Conservation (phyloP, 2,113 vertebrate genomes). For the Onychostruthus taczanowskii region DNA sequence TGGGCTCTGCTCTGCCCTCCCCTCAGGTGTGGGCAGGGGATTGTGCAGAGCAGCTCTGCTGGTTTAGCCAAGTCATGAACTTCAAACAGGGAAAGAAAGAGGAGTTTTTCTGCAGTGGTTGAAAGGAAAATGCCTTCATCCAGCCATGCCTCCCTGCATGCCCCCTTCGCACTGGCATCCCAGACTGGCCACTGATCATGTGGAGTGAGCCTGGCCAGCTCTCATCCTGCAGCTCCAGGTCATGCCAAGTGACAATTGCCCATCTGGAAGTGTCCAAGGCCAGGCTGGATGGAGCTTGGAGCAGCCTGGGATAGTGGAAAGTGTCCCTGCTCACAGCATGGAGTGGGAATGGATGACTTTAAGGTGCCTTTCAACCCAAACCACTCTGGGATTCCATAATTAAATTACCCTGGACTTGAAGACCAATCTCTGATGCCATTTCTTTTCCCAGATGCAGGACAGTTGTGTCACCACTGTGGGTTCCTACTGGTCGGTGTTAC, state of each 20-base stretch:
- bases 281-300: not conserved
- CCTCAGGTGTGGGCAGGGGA: not conserved
- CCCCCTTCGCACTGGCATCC: not conserved
- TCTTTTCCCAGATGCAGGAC: not conserved
- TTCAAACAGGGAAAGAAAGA: not conserved
- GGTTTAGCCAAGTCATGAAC: not conserved
- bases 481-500: not conserved
- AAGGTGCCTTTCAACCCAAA: not conserved
- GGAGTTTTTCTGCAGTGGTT: not conserved
- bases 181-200: not conserved
- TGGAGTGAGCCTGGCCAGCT: not conserved
- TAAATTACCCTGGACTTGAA: not conserved
- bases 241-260: not conserved
- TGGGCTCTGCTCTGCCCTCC: not conserved
- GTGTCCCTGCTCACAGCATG: not conserved
- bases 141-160: accelerated
- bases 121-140: not conserved
- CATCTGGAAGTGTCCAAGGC: not conserved
- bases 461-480: not conserved
- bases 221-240: not conserved
- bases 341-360: not conserved
- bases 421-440: not conserved
- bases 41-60: not conserved
- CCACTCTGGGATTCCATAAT: not conserved
- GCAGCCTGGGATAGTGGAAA: not conserved